Base-by-base conservation (phyloP, 2,113 vertebrate species). In the Pavo muticus region DNA sequence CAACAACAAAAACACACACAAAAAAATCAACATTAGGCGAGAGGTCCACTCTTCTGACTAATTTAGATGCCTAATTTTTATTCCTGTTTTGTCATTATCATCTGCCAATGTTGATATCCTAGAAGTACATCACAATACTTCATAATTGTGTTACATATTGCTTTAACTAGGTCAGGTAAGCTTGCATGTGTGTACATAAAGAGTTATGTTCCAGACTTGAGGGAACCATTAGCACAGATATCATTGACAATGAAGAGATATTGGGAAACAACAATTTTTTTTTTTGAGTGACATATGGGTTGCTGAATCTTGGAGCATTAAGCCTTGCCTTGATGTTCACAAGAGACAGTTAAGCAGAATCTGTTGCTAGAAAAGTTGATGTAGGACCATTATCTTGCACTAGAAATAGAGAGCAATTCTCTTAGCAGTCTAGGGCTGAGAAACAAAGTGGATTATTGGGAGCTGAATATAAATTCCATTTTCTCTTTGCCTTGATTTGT, bases 361-460 rank as follows among this genome's bases (percentile, higher is more conserved):
- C 29, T 59, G 3, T 24, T 13, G 21, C 47, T 65, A 29, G 15
- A 72, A 57, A 88, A 79, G 13, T 30, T 10, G 9, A 63, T 21
- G 37, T 0, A 44, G 11, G 12, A 54, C 25, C 0, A 1, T 39
- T 61, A 61, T 6, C 9, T 40, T 68, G 44, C 2, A 45, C 4
- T 59, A 40, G 40, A 57, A 79, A 83, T 23, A 2, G 35, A 76
- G 54, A 68, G 14, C 25, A 83, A 5, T 56, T 83, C 23, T 82
- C 2, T 23, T 40, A 32, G 32, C 1, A 57, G n/a, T 44, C 21
- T 4, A 59, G 23, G 10, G 5, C 3, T 71, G 17, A 37, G 30
- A 2, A 91, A 7, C 42, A 30, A 70, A 81, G 30, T 3, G 88
- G 30, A 11, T n/a, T 63, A 4, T 21, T 83, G n/a, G 14, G 8